These are phyloP conservation scores for Neosilurus mollespiculum DNA, from an alignment of 2,797 vertebrate species.

Conservation along the genomic window DNA sequence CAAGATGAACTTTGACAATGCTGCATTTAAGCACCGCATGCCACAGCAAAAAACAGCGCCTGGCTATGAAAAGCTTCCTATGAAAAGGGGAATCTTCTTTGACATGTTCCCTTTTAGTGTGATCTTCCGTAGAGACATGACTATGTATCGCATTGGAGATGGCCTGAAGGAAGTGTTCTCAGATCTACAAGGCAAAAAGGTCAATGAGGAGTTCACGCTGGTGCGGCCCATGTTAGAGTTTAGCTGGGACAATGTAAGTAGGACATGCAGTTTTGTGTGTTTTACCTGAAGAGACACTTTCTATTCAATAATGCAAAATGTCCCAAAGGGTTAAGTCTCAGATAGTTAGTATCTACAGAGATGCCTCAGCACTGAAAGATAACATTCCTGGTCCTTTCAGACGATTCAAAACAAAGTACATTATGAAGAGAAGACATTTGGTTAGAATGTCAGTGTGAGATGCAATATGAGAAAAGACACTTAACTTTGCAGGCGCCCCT, in stretches of 20 bases:
- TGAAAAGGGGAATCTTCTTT: conserved; percentile 77
- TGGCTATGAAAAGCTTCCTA: conserved; percentile 76
- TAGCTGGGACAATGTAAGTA: conserved; percentile 77
- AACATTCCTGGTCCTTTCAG: neutral
- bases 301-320: conserved; percentile 12
- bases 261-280: neutral
- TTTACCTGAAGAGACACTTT: neutral
- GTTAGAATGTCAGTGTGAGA: neutral
- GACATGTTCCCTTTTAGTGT: conserved; percentile 80
- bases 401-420: neutral
- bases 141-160: conserved; percentile 75
- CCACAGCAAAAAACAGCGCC: conserved; percentile 76
- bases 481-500: neutral
- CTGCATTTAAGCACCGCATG: conserved; percentile 77
- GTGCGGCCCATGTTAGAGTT: conserved; percentile 78
- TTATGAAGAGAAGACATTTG: neutral
- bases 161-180: conserved; percentile 79
- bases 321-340: neutral
- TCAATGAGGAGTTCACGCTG: conserved; percentile 76
- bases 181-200: conserved; percentile 77
- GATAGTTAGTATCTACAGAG: neutral
- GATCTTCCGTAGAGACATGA: conserved; percentile 78
- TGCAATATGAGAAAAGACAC: neutral
- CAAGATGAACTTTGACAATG: conserved; percentile 80
- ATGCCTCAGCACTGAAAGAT: neutral